These are phyloP conservation scores for Himantopus leucocephalus DNA, from an alignment of 2,113 vertebrate genomes.

Conservation along the genomic window DNA sequence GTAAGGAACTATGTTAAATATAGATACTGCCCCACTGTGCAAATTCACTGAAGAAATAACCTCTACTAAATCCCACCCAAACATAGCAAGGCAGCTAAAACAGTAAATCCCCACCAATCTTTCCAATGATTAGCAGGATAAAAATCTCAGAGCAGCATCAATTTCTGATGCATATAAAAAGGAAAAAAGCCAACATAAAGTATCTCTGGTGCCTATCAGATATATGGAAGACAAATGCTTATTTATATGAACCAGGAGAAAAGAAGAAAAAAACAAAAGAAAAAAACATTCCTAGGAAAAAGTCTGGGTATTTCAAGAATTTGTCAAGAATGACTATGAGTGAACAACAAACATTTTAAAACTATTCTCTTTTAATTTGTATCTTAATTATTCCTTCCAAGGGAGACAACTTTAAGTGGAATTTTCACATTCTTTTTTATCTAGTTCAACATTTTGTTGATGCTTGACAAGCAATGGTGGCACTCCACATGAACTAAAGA, in stretches of 20 bases:
- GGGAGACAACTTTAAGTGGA: not conserved
- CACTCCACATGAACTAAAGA: not conserved
- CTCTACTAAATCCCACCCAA: not conserved
- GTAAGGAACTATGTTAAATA: not conserved
- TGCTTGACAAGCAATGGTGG: not conserved
- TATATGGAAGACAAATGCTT: not conserved
- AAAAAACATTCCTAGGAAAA: not conserved
- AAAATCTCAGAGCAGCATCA: not conserved
- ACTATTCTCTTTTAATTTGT: not conserved
- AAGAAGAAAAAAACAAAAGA: not conserved
- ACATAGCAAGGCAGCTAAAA: not conserved
- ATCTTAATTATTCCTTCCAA: not conserved
- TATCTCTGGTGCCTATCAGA: not conserved
- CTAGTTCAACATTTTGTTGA: not conserved
- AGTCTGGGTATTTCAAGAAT: not conserved
- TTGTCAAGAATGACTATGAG: not conserved
- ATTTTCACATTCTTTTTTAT: not conserved
- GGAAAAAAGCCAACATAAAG: not conserved
- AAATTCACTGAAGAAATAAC: not conserved
- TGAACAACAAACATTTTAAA: not conserved
- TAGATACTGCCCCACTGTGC: not conserved
- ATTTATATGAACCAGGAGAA: not conserved
- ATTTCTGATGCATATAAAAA: not conserved
- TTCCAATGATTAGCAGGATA: conserved; percentile 20
- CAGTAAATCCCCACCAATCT: conserved; percentile 14